These are phyloP conservation scores for Bombus ignitus DNA, from an alignment of 1,140 invertebrate species.

Conservation along the genomic window DNA sequence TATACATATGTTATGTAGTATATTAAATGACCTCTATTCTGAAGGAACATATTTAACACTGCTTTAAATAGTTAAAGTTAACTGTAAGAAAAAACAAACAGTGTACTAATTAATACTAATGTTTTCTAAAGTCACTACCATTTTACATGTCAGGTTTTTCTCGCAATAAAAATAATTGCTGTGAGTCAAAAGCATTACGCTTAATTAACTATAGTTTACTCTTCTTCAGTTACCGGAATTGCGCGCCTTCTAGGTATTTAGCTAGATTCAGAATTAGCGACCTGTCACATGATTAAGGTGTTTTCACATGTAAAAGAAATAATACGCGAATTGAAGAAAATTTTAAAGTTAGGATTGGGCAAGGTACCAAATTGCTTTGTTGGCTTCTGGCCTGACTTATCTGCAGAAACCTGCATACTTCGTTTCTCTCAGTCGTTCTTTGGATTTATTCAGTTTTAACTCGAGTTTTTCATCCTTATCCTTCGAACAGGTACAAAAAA, in stretches of 20 bases:
- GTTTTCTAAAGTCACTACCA: not conserved
- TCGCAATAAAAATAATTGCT: no score
- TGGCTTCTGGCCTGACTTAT: slow-evolving; percentile 58
- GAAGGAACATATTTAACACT: no score
- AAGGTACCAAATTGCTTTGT: slow-evolving; percentile 51
- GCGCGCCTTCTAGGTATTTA: no score
- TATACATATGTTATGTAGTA: not conserved
- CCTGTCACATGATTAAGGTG: not conserved
- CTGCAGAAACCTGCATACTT: slow-evolving; percentile 22
- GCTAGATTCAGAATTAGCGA: slow-evolving; percentile 8
- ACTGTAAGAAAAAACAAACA: no score
- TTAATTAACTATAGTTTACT: no score
- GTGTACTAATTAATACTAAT: not conserved
- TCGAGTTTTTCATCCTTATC: no score
- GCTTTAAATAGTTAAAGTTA: no score
- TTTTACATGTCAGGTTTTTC: no score
- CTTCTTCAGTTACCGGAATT: no score
- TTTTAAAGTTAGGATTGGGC: slow-evolving; percentile 65
- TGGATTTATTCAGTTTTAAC: not conserved
- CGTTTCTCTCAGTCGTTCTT: slow-evolving; percentile 37
- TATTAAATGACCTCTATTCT: no score
- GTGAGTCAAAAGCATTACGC: no score
- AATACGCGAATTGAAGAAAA: slow-evolving; percentile 26
- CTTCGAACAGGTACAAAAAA: not conserved
- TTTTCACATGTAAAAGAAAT: not conserved